These are phyloP conservation scores for Lasiurus borealis DNA, from an alignment of 2,113 vertebrate genomes.

Conservation along the genomic window DNA sequence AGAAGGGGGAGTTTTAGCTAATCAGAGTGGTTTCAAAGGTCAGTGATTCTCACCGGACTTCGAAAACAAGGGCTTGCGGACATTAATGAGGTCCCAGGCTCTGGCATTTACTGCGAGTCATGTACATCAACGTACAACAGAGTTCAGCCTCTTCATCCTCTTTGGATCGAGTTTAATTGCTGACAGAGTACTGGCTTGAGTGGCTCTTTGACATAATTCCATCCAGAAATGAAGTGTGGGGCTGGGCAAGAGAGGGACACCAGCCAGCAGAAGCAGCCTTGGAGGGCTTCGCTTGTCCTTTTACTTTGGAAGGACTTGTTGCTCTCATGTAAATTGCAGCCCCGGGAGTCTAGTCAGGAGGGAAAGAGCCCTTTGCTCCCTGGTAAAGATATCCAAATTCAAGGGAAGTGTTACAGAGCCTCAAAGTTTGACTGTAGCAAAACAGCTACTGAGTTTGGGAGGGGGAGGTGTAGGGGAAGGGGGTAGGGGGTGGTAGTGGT, in stretches of 20 bases:
- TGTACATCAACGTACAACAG: neutral
- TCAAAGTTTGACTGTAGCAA: slow-evolving; percentile 39
- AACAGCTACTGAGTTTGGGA: neutral
- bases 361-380: neutral
- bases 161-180: slow-evolving; percentile 13
- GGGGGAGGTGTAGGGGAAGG: neutral
- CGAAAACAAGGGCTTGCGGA: slow-evolving; percentile 33
- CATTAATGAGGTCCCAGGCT: slow-evolving; percentile 45
- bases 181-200: slow-evolving; percentile 31
- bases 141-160: slow-evolving; percentile 21
- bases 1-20: neutral
- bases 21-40: slow-evolving; percentile 68
- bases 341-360: neutral
- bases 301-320: slow-evolving; percentile 78
- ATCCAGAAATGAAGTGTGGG: slow-evolving; percentile 53
- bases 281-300: slow-evolving; percentile 10
- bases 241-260: neutral
- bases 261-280: neutral
- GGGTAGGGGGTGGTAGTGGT: too few relatives aligned
- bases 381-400: neutral
- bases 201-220: slow-evolving; percentile 23
- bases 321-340: slow-evolving; percentile 64
- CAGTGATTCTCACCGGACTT: neutral
- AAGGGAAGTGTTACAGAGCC: neutral
- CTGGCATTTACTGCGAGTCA: neutral